Conservation (phyloP, 2,888 invertebrate genomes). For the Sipha maydis region DNA sequence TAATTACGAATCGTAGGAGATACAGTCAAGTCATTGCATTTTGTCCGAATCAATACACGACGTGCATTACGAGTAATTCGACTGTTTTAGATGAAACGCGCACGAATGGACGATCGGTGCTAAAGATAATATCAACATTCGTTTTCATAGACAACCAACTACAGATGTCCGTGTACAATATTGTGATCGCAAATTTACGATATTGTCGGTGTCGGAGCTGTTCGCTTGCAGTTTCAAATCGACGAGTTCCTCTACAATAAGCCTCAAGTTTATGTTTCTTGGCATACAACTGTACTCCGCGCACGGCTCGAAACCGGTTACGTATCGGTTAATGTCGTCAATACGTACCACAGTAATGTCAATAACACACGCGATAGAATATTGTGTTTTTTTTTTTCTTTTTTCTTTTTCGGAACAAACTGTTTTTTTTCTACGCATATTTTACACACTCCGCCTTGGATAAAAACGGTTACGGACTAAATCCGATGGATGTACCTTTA, state of each 20-base stretch:
- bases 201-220: background rate
- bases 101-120: background rate
- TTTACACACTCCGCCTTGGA: background rate
- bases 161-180: background rate
- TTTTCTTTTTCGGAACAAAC: background rate
- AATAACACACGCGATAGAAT: background rate
- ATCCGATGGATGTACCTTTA: background rate
- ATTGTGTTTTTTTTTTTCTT: background rate
- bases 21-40: background rate
- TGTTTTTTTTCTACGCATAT: background rate
- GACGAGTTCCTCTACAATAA: no score
- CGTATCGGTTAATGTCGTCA: background rate
- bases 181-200: slow-evolving; percentile 8
- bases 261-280: background rate
- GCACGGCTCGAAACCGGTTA: background rate
- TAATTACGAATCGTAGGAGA: background rate
- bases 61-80: background rate
- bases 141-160: no score
- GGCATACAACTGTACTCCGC: background rate
- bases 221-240: background rate
- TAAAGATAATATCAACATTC: background rate
- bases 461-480: background rate
- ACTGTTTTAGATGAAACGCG: background rate
- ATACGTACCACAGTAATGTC: background rate
- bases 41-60: no score